These are phyloP conservation scores for Apodemus sylvaticus DNA, from an alignment of 2,113 vertebrate genomes.

Conservation along the genomic window DNA sequence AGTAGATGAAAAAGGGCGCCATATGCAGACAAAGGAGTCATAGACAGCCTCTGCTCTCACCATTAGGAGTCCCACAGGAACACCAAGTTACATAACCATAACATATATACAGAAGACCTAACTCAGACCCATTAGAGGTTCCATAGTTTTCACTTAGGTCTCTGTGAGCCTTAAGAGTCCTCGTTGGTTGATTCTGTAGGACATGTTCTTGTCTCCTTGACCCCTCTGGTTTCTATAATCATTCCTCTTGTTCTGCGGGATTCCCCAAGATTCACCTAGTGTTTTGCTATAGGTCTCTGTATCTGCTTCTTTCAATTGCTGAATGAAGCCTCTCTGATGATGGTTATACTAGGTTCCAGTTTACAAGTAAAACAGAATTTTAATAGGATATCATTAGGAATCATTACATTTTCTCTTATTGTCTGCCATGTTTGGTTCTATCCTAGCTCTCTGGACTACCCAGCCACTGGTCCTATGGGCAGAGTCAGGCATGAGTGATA, in stretches of 20 bases:
- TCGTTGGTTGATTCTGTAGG: neutral
- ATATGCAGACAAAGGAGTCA: neutral
- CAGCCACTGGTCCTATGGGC: neutral
- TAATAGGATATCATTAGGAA: neutral
- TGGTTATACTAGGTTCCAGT: neutral
- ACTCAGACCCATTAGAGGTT: neutral
- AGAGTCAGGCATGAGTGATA: neutral
- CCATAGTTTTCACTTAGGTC: neutral
- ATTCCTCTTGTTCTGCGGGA: neutral
- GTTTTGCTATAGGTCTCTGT: neutral
- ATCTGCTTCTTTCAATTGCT: neutral
- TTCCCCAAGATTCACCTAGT: neutral
- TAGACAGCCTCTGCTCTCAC: neutral
- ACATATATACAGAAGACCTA: neutral
- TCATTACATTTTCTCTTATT: neutral
- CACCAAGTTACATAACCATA: neutral
- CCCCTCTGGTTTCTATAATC: neutral
- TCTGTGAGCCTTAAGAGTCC: neutral
- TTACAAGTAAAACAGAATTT: neutral
- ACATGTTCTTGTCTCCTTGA: neutral
- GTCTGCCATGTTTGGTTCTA: neutral
- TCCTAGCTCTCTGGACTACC: neutral
- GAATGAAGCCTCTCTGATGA: neutral
- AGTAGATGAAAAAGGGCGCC: neutral
- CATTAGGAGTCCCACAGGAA: neutral